phyloP scores from a whole-genome alignment of 2,888 invertebrate species.

The Brachylomia viminalis region DNA sequence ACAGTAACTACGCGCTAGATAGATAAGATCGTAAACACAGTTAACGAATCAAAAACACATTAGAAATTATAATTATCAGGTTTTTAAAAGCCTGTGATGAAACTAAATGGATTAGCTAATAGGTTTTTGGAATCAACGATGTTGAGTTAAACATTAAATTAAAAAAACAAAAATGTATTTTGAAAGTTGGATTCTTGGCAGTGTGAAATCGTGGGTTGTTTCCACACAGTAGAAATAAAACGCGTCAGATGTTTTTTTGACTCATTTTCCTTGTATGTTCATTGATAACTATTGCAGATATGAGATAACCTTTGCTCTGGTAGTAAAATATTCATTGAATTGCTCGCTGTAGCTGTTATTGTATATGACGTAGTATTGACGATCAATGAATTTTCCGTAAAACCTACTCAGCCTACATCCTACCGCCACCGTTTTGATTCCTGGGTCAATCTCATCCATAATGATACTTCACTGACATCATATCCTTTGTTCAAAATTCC shows the following conservation, averaged over 20 bases:
- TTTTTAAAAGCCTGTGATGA: constrained; percentile 2
- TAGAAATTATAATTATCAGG: constrained; percentile 37
- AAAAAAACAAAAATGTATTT: constrained; percentile 10
- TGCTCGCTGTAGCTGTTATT: neutral
- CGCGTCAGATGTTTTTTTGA: constrained; percentile 29
- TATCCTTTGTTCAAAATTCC: neutral
- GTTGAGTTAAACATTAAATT: neutral
- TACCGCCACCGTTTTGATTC: neutral
- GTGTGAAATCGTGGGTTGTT: constrained; percentile 12
- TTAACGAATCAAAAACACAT: constrained; percentile 45
- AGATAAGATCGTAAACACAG: constrained; percentile 48
- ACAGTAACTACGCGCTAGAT: constrained; percentile 25
- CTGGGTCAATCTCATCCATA: neutral
- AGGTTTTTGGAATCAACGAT: constrained; percentile 20
- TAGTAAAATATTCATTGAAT: constrained; percentile 25
- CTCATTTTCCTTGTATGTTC: constrained; percentile 46
- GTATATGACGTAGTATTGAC: constrained; percentile 3
- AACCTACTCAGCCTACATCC: neutral
- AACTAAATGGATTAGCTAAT: constrained; percentile 17
- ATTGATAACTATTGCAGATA: constrained; percentile 45
- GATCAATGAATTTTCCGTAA: neutral
- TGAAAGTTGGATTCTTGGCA: constrained; percentile 24
- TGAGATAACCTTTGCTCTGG: constrained; percentile 40
- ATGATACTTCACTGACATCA: neutral
- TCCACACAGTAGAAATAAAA: constrained; percentile 20